Evolutionary conservation across 2,113 vertebrate genomes (phyloP), one percentile per base, ranked within the genome.

Genomic region (Clarias macrocephalus): DNA sequence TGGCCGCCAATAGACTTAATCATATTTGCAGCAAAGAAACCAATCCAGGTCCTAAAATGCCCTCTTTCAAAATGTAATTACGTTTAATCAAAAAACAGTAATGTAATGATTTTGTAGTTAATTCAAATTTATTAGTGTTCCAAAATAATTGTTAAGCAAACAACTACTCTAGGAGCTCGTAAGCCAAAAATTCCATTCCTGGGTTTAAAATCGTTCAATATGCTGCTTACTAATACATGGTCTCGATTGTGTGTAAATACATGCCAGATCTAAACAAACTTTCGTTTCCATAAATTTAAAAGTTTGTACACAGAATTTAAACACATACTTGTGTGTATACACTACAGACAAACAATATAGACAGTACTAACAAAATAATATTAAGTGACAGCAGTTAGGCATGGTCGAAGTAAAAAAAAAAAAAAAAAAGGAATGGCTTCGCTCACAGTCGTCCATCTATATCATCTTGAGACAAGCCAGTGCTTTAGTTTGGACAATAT

Each of bases 401-500:
- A 42, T 30, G 59, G 63, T 77, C 68, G 62, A 59, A 87, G 1
- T 72, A 52, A 62, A 59, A 85, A 42, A 66, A 79, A 80, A 62
- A 60, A 84, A n/a, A 68, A 52, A 60, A 83, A 42, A 66, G 21
- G 19, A 81, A 81, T 59, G 57, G 33, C 16, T 54, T 57, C 59
- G 16, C 54, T 84, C 70, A 63, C 65, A 83, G 66, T 60, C 18
- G 30, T 87, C 65, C 75, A 85, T 85, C 76, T 87, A 82, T 57
- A 77, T 87, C 70, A 85, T 87, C 73, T 52, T 77, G 79, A 85
- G 68, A 84, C 79, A 65, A 75, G 52, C 82, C 48, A 85, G 86
- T 76, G 86, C 76, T 87, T 89, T 79, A 81, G 81, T 80, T 85
- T 89, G 86, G 86, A 89, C 57, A 28, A 19, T 23, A 21, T 87